Conservation (phyloP, 1,140 invertebrate species). For the Tetramorium simillimum region DNA sequence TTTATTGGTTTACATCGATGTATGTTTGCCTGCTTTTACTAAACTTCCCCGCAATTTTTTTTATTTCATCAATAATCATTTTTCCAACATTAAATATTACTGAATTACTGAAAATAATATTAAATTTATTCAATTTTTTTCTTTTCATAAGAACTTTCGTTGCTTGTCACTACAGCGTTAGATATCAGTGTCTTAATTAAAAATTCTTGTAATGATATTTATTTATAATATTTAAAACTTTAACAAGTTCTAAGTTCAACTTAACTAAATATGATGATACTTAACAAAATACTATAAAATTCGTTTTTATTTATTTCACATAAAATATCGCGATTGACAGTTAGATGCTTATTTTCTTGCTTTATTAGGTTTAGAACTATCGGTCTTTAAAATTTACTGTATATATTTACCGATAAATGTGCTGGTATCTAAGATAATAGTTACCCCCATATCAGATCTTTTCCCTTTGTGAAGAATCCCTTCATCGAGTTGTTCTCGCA, state of each 20-base stretch:
- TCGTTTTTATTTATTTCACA: not conserved
- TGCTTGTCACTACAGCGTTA: not conserved
- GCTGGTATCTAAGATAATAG: constrained; percentile 20
- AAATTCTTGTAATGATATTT: not conserved
- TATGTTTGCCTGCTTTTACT: not conserved
- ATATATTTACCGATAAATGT: constrained; percentile 2
- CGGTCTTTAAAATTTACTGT: not conserved
- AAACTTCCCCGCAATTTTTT: not conserved
- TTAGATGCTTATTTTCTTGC: not conserved
- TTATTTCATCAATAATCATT: not conserved
- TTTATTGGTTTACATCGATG: not conserved
- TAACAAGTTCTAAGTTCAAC: not conserved
- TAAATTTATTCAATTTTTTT: not conserved
- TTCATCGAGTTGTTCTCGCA: not conserved
- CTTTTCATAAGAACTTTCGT: not conserved
- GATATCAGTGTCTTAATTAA: not conserved
- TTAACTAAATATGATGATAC: not conserved
- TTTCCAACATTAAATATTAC: not conserved
- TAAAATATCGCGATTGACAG: not conserved
- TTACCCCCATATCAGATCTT: not conserved
- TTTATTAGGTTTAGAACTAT: too few species aligned
- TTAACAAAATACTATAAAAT: not conserved
- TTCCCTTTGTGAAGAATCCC: not conserved
- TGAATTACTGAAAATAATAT: not conserved
- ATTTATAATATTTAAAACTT: not conserved